Evolutionary conservation across 2,797 vertebrate species (phyloP).

Genomic region (Coccyzus lansbergi): DNA sequence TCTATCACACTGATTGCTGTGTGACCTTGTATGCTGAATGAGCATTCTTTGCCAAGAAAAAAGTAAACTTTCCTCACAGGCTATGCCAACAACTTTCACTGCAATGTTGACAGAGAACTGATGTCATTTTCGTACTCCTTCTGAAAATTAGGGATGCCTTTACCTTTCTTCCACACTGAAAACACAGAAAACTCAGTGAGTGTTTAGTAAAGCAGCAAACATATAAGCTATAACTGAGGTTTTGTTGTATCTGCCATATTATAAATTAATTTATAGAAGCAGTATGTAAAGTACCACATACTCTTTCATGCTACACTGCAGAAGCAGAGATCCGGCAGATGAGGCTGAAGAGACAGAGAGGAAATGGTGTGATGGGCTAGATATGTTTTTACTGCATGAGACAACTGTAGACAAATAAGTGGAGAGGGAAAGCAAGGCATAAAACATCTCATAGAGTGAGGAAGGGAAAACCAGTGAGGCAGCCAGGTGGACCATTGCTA

Average conservation of each 20-base stretch:
- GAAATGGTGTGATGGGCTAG: neutral
- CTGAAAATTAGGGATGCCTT: neutral
- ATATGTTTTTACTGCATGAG: neutral
- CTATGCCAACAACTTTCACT: neutral
- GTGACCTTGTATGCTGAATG: neutral
- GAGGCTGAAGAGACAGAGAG: neutral
- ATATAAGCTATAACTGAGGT: accelerated
- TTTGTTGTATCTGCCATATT: neutral
- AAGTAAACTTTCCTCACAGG: neutral
- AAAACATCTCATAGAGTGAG: neutral
- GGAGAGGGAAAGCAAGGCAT: neutral
- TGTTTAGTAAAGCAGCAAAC: neutral
- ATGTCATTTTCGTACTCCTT: neutral
- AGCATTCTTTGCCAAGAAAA: neutral
- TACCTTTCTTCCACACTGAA: neutral
- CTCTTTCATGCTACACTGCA: neutral
- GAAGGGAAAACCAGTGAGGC: neutral
- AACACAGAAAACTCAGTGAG: neutral
- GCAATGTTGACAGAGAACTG: neutral
- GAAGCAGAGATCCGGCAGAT: neutral
- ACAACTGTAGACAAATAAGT: neutral
- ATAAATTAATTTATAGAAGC: neutral
- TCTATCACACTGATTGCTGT: neutral
- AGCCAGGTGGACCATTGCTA: neutral
- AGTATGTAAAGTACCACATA: neutral